Conservation (phyloP, 2,113 vertebrate species). For the Grammomys dolichurus region DNA sequence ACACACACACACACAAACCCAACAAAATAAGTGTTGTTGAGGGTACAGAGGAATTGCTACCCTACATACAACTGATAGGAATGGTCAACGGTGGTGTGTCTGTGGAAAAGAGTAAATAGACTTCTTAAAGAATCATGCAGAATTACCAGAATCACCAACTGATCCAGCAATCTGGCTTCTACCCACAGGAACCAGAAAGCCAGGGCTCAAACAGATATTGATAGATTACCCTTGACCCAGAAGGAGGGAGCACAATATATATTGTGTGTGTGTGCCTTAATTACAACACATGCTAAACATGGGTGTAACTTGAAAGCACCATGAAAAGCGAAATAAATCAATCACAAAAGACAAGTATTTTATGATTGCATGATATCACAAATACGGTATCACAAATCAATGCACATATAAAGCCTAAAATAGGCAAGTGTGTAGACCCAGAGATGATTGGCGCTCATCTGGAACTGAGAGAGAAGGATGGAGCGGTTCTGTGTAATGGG, state of each 20-base stretch:
- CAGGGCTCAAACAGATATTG: neutral
- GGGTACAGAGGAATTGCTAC: neutral
- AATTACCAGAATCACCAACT: neutral
- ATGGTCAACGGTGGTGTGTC: fast-evolving
- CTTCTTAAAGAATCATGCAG: neutral
- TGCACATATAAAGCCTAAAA: neutral
- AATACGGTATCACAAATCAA: neutral
- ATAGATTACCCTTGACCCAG: fast-evolving
- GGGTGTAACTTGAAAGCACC: neutral
- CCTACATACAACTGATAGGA: neutral
- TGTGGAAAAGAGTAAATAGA: neutral
- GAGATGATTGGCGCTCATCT: too few relatives aligned
- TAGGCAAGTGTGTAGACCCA: neutral
- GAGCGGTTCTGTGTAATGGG: neutral
- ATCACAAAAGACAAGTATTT: neutral
- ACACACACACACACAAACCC: neutral
- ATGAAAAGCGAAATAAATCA: neutral
- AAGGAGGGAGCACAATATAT: neutral
- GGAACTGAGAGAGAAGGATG: neutral
- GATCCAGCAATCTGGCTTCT: neutral
- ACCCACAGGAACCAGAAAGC: neutral
- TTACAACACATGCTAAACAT: neutral
- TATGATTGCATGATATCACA: neutral
- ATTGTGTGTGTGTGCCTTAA: neutral
- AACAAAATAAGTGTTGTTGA: neutral